Base-by-base conservation (phyloP, 92 coral and sea anemone genomes). In the Actinernus sp. region DNA sequence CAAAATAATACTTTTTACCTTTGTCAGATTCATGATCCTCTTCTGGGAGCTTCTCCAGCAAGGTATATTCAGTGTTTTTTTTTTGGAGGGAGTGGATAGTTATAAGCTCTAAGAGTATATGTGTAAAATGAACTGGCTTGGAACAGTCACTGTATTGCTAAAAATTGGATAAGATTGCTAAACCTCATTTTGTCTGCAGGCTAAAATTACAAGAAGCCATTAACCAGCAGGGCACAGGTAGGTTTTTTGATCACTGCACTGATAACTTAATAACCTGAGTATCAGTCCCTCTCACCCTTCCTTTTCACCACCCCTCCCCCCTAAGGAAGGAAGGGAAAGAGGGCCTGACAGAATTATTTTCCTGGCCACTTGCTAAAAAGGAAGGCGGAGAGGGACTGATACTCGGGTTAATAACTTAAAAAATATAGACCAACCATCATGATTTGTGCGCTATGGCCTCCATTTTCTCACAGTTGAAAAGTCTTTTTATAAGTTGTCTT, bases 11-110 rank as follows among this genome's bases (percentile, higher is more conserved):
- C 17, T 47, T 19, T 47, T 20, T 12, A 12, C 21, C 39, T 62
- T 9, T 54, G 37, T 1, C 50, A 78, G 79, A 74, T 79, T 14
- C 65, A 79, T 61, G 92, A 88, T 46, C 89, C 92, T 26, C 74
- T 81, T 12, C 64, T 90, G 26, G 91, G 97, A 26, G 91, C 87
- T 36, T 92, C 93, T 51, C 93, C 91, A 21, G 83, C 90, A 74
- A 80, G 91, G 91, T 85, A 72, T 25, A 10, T 4, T 11, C 59
- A 12, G 19, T 3, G 52, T 18, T 45, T 45, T 8, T 8, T 8
- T 6, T 45, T 8, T 8, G 17, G 5, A 45, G 21, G 21, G 8
- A 45, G 19, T 6, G 4, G 4, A 45, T 45, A 36, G 41, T 14
- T 36, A 7, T 36, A 36, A 14, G 14, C 8, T 36, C 7, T 14